phyloP scores from a whole-genome alignment of 2,888 invertebrate genomes.

The Ptychoptera albimana region DNA sequence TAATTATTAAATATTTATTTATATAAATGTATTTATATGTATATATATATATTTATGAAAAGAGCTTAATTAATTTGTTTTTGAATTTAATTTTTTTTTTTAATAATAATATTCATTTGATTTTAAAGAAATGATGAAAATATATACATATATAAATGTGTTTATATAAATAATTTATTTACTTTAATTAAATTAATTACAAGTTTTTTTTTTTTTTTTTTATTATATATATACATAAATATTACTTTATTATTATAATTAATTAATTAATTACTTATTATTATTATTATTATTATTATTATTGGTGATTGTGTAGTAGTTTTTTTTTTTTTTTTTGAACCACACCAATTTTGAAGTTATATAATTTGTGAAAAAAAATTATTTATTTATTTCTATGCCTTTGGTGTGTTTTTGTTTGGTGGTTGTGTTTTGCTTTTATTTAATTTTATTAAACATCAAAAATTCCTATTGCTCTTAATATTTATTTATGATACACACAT shows the following conservation, averaged over 20 bases:
- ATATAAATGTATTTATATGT: conserved; percentile 4
- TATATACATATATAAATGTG: conserved; percentile 5
- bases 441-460: too few relatives aligned
- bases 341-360: too few relatives aligned
- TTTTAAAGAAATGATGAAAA: conserved; percentile 1
- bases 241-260: conserved; percentile 15
- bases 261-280: conserved; percentile 8
- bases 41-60: not conserved
- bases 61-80: conserved; percentile 4
- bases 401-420: too few relatives aligned
- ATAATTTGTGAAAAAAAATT: too few relatives aligned
- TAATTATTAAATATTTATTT: conserved; percentile 8
- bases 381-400: too few relatives aligned
- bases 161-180: conserved; percentile 18
- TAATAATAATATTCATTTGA: too few relatives aligned
- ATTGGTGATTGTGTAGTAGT: not conserved
- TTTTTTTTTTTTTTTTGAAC: not conserved
- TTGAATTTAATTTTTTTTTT: too few relatives aligned
- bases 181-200: conserved; percentile 12
- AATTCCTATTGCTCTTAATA: too few relatives aligned
- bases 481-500: too few relatives aligned
- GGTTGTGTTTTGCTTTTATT: too few relatives aligned
- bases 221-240: conserved; percentile 11
- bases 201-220: conserved; percentile 11
- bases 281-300: not conserved